Conservation (phyloP, 2,113 vertebrate species). For the Protobothrops mucrosquamatus region DNA sequence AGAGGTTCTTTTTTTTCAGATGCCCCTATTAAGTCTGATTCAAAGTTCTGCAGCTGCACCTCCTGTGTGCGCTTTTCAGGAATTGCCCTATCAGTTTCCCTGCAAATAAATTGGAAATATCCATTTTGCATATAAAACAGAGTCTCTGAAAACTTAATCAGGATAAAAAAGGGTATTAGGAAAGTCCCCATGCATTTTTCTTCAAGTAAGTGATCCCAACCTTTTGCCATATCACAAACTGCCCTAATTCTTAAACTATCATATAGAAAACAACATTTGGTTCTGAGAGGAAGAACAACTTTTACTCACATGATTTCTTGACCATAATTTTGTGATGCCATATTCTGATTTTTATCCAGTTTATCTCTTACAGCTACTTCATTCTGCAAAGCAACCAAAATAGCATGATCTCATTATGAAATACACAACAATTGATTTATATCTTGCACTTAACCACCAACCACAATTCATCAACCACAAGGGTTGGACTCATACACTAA, state of each 20-base stretch:
- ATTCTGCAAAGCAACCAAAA: constrained; percentile 26
- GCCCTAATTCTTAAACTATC: neutral
- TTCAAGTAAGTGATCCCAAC: neutral
- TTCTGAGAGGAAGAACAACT: neutral
- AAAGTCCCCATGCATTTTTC: neutral
- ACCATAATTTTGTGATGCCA: constrained; percentile 28
- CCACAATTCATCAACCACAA: neutral
- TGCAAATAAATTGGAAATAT: constrained; percentile 39
- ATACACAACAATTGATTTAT: neutral
- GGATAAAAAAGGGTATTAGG: neutral
- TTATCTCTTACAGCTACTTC: neutral
- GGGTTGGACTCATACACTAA: neutral
- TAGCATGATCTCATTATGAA: neutral
- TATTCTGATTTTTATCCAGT: constrained; percentile 18
- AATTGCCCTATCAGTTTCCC: constrained; percentile 41
- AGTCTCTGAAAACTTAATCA: neutral
- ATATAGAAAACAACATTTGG: neutral
- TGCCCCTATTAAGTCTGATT: neutral
- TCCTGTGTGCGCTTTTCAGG: neutral
- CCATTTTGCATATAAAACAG: neutral
- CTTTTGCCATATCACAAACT: neutral
- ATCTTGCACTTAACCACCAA: neutral
- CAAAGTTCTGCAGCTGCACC: neutral
- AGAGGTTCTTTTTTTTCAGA: neutral
- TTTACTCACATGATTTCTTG: constrained; percentile 63